These are phyloP conservation scores for Lasioglossum pauxillum DNA, from an alignment of 2,888 invertebrate genomes.

Conservation along the genomic window DNA sequence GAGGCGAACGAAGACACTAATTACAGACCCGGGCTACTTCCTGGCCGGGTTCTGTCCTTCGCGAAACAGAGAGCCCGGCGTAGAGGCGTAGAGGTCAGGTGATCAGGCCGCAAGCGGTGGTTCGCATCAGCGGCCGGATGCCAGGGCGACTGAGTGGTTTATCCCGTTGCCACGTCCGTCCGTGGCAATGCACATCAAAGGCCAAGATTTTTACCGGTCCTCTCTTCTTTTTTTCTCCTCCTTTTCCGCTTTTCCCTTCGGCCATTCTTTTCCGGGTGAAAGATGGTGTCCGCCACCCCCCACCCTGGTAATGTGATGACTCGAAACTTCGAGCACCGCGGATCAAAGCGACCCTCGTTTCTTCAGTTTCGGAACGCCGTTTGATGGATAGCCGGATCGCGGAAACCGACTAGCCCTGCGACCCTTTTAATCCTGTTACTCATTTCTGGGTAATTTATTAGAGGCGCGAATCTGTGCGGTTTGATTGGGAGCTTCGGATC, in stretches of 20 bases:
- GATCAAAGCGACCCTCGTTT: slow-evolving; percentile 6
- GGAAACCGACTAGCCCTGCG: background rate
- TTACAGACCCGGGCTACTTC: slow-evolving; percentile 76
- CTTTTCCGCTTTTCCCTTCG: too few relatives aligned
- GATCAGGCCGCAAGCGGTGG: slow-evolving; percentile 63
- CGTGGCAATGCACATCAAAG: slow-evolving; percentile 40
- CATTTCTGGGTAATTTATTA: background rate
- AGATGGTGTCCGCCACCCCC: background rate
- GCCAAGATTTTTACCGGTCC: slow-evolving; percentile 46
- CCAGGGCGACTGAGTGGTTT: slow-evolving; percentile 57
- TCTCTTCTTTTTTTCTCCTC: background rate
- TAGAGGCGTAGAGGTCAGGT: slow-evolving; percentile 40
- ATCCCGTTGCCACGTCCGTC: slow-evolving; percentile 32
- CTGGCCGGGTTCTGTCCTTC: slow-evolving; percentile 61
- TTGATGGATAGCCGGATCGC: background rate
- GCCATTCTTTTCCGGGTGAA: slow-evolving; percentile 14
- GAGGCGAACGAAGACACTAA: slow-evolving; percentile 78
- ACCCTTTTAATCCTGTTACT: background rate
- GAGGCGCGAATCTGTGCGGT: background rate
- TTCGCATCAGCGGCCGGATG: slow-evolving; percentile 65
- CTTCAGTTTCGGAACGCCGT: background rate
- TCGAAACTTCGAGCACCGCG: background rate
- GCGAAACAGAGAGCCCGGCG: slow-evolving; percentile 50
- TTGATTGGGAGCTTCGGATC: background rate
- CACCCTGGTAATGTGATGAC: background rate